Evolutionary conservation across 1,140 invertebrate genomes (phyloP), one percentile per base, ranked within the genome.

Genomic region (Galleria mellonella): DNA sequence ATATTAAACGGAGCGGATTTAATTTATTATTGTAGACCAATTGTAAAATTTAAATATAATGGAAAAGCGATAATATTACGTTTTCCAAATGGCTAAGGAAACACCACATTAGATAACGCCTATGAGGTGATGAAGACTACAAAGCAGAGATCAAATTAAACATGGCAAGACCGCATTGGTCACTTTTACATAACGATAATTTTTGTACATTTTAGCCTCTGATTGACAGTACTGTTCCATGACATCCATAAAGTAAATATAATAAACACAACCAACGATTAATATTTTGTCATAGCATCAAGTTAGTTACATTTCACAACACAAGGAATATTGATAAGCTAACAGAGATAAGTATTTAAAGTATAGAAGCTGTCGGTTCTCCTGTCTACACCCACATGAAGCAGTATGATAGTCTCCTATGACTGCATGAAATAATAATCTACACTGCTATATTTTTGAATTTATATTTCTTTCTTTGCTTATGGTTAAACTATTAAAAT

Each of bases 101-200:
- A 51, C 41, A 47, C 43, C 43, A 48, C 49, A 37, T 23, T 23
- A 23, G 17, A 6, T 46, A 53, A 55, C 32, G 11, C 39, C 55
- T 64, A 61, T 57, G 46, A 60, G 56, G 47, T 56, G 64, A 47
- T 58, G 56, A 72, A 67, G 55, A 75, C 70, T 83, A 81, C 63
- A 64, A 65, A 75, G 68, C 73, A 74, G 79, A 84, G 71, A 82
- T 78, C 72, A 78, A 78, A 73, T 67, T 51, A 71, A 67, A 76
- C 72, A 75, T 81, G 69, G 71, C 73, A 72, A 70, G 70, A 78
- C 69, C 72, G 17, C 53, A 55, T 23, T 29, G 66, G 72, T 77
- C 73, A 59, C 49, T 56, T 64, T 62, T 48, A 67, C 44, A 47
- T 50, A 60, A 69, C 62, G 32, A 15, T 37, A 67, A 61, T 48